Evolutionary conservation across 2,888 invertebrate genomes (phyloP).

Genomic region (Xylophagus ater): DNA sequence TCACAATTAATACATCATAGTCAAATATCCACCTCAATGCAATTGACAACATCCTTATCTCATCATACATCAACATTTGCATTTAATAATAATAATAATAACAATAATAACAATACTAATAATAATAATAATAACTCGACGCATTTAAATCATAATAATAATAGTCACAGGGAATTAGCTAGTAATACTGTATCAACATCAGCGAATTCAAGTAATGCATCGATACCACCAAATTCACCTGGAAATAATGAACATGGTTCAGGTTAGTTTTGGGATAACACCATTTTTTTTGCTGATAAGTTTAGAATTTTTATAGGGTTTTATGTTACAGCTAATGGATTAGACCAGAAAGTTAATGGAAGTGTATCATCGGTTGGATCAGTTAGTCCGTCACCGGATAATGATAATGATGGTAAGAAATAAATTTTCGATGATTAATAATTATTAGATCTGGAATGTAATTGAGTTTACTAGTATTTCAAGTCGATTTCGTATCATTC

Average conservation of each 20-base stretch:
- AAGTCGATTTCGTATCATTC: too few species aligned
- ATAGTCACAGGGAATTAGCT: conserved; percentile 25
- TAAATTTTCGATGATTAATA: not conserved
- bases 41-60: conserved; percentile 31
- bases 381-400: conserved; percentile 32
- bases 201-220: conserved; percentile 36
- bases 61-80: conserved; percentile 29
- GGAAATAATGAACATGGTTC: conserved; percentile 25
- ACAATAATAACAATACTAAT: conserved; percentile 21
- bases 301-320: not conserved
- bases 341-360: conserved; percentile 30
- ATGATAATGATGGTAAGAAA: conserved; percentile 37
- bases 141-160: conserved; percentile 22
- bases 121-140: conserved; percentile 18
- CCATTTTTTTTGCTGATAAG: not conserved
- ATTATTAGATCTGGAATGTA: too few species aligned
- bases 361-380: conserved; percentile 38
- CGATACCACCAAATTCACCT: conserved; percentile 36
- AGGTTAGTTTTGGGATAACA: conserved; percentile 12
- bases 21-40: conserved; percentile 35
- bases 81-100: conserved; percentile 28
- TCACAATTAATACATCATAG: conserved; percentile 37
- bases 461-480: too few species aligned
- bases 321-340: conserved; percentile 17
- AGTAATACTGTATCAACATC: conserved; percentile 31